Base-by-base conservation (phyloP, 2,797 vertebrate genomes). In the Notolabrus celidotus region DNA sequence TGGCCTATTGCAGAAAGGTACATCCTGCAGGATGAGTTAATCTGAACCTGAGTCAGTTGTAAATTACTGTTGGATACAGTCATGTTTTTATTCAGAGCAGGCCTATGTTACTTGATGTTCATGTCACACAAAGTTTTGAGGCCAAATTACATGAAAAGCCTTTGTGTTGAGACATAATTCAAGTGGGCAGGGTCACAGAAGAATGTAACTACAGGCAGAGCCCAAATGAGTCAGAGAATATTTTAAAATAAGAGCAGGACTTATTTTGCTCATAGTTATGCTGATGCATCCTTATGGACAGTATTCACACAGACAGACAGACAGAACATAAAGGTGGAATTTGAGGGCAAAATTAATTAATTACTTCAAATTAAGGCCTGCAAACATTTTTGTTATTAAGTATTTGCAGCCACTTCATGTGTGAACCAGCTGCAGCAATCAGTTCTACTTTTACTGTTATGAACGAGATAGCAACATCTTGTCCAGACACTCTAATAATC, bases 1-100 rank as follows among this genome's bases (percentile, higher is more conserved):
- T 72, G 67, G 64, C 62, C 67, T 15, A 19, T 74, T 71, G 74
- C 80, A 63, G 64, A 82, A 16, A 77, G 42, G 58, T 43, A 74
- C 36, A 78, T 73, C 51, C 41, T 46, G 64, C 57, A 76, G 60
- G 71, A 70, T 73, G 49, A 61, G 43, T 59, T 67, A 54, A 50
- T 70, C 45, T 55, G 19, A 59, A 79, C 81, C n/a, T 79, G 67
- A 69, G 66, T 84, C 67, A 62, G 51, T 15, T 4, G 10, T 55
- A 43, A 67, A 64, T 16, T 12, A 4, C 38, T 19, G 45, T 17
- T 55, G 36, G 22, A 74, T 69, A 71, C 54, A 36, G 17, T 56
- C 1, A 2, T 62, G 56, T 43, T 67, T n/a, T 38, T 25, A 56
- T 65, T 56, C 57, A 8, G 66, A 72, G 39, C 29, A n/a, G n/a